phyloP scores from a whole-genome alignment of 2,888 invertebrate genomes.

The Junonia oenone region DNA sequence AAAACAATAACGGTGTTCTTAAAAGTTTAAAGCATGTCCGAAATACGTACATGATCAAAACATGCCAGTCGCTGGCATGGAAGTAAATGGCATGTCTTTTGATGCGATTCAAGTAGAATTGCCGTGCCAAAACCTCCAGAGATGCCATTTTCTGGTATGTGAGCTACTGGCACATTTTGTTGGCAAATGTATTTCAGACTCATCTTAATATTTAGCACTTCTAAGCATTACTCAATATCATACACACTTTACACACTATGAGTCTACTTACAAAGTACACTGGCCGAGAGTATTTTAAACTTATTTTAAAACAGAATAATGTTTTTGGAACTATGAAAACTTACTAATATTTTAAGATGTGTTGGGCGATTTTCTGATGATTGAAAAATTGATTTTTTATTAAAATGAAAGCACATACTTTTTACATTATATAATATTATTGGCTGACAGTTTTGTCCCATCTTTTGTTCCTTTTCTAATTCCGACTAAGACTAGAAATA shows the following conservation, averaged over 20 bases:
- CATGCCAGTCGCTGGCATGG: constrained; percentile 2
- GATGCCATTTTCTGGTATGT: too few species aligned
- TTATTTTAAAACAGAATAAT: neutral
- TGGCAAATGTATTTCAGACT: too few species aligned
- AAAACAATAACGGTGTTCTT: constrained; percentile 11
- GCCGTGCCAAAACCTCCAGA: too few species aligned
- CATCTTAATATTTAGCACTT: neutral
- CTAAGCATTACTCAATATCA: constrained; percentile 23
- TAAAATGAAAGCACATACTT: too few species aligned
- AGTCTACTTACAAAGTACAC: constrained; percentile 16
- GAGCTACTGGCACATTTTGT: too few species aligned
- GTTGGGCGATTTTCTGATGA: too few species aligned
- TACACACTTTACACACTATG: neutral
- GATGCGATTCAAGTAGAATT: too few species aligned
- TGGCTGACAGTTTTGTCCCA: neutral
- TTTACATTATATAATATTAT: too few species aligned
- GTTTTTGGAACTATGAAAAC: neutral
- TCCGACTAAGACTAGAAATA: too few species aligned
- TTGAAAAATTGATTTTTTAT: too few species aligned
- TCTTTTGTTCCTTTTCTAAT: neutral
- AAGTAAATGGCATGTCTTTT: too few species aligned
- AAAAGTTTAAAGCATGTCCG: constrained; percentile 15
- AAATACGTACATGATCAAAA: constrained; percentile 23
- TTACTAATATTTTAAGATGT: neutral
- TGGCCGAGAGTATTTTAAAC: neutral